Percentiles rank a stretch among this genome's conserved stretches.
phyloP scores from a whole-genome alignment of 2,888 invertebrate genomes.

The Andrena flavipes region DNA sequence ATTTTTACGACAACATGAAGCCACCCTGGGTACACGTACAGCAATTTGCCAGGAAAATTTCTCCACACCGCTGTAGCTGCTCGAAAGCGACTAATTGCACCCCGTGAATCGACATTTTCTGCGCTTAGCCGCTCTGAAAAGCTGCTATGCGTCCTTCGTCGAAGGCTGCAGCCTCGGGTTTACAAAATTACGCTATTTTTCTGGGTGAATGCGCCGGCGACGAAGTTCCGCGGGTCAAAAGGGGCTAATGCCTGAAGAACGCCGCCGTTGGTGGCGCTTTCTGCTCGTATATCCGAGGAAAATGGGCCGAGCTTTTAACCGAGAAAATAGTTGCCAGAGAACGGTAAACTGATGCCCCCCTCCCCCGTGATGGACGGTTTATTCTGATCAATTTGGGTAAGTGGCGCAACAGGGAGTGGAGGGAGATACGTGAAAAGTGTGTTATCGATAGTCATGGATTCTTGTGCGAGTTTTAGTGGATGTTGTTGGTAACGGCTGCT shows the following conservation, averaged over 20 bases:
- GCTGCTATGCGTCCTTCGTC: not conserved
- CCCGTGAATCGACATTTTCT: conserved; percentile 29
- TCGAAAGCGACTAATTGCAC: conserved; percentile 51
- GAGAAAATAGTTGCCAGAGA: conserved; percentile 8
- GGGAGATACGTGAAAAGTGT: not conserved
- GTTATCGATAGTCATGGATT: not conserved
- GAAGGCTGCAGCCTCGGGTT: not conserved
- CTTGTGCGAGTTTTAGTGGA: not conserved
- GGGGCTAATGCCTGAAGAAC: conserved; percentile 28
- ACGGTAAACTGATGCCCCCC: conserved; percentile 17
- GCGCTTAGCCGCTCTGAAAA: not conserved
- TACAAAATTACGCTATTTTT: conserved; percentile 21
- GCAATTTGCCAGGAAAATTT: conserved; percentile 60
- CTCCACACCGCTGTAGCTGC: not conserved
- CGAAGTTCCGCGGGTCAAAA: conserved; percentile 25
- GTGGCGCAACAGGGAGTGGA: not conserved
- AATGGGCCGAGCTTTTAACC: conserved; percentile 19
- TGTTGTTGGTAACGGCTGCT: not conserved
- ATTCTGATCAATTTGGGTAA: conserved; percentile 10
- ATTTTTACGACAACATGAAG: conserved; percentile 63
- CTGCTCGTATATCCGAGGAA: not conserved
- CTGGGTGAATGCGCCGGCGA: not conserved
- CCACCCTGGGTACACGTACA: conserved; percentile 16
- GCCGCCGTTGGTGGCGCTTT: not conserved
- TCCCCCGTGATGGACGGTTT: not conserved